Percentiles rank a stretch among this genome's conserved stretches.
phyloP scores from a whole-genome alignment of 1,140 invertebrate species.

The Heliothis subflexa region DNA sequence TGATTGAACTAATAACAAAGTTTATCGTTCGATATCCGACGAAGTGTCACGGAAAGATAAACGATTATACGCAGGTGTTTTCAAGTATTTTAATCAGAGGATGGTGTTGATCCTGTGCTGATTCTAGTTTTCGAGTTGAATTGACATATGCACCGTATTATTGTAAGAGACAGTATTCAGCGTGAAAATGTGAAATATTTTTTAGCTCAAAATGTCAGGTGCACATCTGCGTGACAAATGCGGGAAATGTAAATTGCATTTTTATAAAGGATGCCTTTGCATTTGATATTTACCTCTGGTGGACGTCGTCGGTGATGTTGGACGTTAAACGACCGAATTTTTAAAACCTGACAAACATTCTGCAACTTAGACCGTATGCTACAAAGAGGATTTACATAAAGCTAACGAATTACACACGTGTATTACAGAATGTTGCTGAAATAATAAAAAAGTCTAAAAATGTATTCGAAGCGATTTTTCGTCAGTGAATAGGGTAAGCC shows the following conservation, averaged over 20 bases:
- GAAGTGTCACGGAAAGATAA: slow-evolving; percentile 48
- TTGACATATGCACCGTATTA: neutral
- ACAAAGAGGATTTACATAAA: neutral
- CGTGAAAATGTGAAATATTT: neutral
- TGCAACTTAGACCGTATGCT: neutral
- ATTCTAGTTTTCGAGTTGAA: neutral
- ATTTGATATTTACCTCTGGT: slow-evolving; percentile 2
- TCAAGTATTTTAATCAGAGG: slow-evolving; percentile 47
- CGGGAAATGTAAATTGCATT: slow-evolving; percentile 35
- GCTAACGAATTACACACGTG: neutral
- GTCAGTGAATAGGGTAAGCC: slow-evolving; percentile 9
- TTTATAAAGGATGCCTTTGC: slow-evolving; percentile 10
- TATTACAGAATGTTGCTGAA: neutral
- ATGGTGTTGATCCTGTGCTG: slow-evolving; percentile 24
- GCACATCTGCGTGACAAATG: slow-evolving; percentile 8
- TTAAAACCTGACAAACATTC: neutral
- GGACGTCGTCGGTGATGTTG: neutral
- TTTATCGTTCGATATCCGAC: slow-evolving; percentile 48
- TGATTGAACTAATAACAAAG: slow-evolving; percentile 50
- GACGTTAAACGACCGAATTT: neutral
- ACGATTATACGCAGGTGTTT: slow-evolving; percentile 49
- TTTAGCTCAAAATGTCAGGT: slow-evolving; percentile 12
- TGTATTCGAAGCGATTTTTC: slow-evolving; percentile 19
- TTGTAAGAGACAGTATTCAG: neutral
- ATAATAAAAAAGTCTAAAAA: slow-evolving; percentile 6